Base-by-base conservation (phyloP, 64 coral and sea anemone species). In the Catalaphyllia jardinei region DNA sequence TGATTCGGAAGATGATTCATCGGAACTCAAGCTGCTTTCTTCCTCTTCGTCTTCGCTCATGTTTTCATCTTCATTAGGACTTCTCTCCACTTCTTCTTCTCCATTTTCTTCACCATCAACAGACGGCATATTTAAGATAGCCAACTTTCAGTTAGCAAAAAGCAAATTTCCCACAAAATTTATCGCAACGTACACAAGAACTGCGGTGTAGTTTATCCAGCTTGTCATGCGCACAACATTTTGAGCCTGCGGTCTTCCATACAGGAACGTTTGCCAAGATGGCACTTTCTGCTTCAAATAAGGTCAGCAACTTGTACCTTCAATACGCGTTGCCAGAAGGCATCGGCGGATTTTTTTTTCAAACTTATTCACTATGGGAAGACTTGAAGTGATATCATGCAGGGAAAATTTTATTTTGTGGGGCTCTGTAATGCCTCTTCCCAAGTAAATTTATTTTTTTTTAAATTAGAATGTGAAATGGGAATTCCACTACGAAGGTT, bases 81-180 rank as follows among this genome's bases (percentile, higher is more conserved):
- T 95, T 93, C 92, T 89, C 25, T 92, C 91, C 39, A 95, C 93
- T 49, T 99, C 97, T 27, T 99, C 97, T 20, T 99, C 97, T 1
- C 93, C 97, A 91, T 94, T 99, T 72, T 99, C 97, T 86, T 99
- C 97, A 79, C 97, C 97, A 76, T 99, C 97, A 55, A 99, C 88
- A 16, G 91, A 90, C 20, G 97, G 97, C 97, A 99, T 99, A n/a
- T 71, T 72, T 64, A 65, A 22, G 39, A 83, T 2, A 39, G 1
- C 60, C 3, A 15, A n/a, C 39, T 71, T 29, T 52, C 17, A 14
- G 31, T 35, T 13, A n/a, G 19, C n/a, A 85, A 46, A 27, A 51
- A 4, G 14, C 2, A 71, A 46, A 72, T 11, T 16, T 14, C 1
- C 3, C 15, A 11, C 8, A 67, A 4, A 29, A 49, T 18, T 4